phyloP scores from a whole-genome alignment of 2,888 invertebrate genomes.

The Standfussiana lucernea region DNA sequence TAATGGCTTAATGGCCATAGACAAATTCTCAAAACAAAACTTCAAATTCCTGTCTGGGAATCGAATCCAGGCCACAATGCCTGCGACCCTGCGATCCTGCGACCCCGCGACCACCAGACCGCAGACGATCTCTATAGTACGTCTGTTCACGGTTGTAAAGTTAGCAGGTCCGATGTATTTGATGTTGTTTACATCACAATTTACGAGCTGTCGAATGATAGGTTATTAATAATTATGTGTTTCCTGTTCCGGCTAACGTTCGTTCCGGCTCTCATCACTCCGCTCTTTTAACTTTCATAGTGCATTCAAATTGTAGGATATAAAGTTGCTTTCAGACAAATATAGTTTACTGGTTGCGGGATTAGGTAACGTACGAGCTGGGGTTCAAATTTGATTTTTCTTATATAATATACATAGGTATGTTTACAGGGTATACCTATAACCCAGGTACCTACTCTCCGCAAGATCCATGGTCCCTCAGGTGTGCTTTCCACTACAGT shows the following conservation, averaged over 20 bases:
- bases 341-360: too few relatives aligned
- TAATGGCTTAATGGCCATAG: not conserved
- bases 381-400: not conserved
- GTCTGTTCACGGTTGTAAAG: slow-evolving; percentile 13
- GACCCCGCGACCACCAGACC: not conserved
- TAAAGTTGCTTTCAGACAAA: slow-evolving; percentile 6
- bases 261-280: slow-evolving; percentile 35
- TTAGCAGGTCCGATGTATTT: slow-evolving; percentile 19
- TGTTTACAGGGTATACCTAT: not conserved
- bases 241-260: slow-evolving; percentile 44
- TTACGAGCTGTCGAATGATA: slow-evolving; percentile 51
- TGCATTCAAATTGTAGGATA: not conserved
- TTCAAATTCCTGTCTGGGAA: not conserved
- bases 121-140: not conserved
- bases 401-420: not conserved
- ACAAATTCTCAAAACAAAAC: not conserved
- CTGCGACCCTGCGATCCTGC: too few relatives aligned
- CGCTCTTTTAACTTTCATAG: slow-evolving; percentile 29
- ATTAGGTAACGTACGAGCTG: not conserved
- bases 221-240: slow-evolving; percentile 42
- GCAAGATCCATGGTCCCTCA: not conserved
- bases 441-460: not conserved
- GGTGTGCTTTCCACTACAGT: slow-evolving; percentile 7
- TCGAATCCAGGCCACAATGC: not conserved
- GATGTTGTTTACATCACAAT: slow-evolving; percentile 46